These are phyloP conservation scores for Araneus ventricosus DNA, from an alignment of 1,140 invertebrate genomes.

Conservation along the genomic window DNA sequence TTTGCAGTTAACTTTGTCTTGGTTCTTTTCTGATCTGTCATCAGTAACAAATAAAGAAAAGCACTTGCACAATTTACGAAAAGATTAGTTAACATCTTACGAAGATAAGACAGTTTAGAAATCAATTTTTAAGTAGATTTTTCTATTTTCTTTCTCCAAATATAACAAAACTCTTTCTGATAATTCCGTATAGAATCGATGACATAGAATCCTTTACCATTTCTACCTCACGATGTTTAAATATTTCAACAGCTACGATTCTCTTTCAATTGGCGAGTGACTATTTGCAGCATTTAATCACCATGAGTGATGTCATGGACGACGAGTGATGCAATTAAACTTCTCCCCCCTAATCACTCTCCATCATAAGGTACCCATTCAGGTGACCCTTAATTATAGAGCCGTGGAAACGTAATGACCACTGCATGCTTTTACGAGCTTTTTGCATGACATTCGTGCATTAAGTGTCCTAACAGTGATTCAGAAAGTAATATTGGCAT, in stretches of 20 bases:
- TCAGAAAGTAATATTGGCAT: not conserved
- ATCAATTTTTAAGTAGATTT: too few species aligned
- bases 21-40: too few species aligned
- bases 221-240: not conserved
- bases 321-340: not conserved
- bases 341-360: not conserved
- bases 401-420: not conserved
- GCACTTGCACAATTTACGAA: too few species aligned
- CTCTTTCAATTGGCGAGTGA: not conserved
- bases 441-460: constrained; percentile 25
- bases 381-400: not conserved
- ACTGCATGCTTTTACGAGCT: constrained; percentile 26
- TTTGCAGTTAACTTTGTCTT: too few species aligned
- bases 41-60: too few species aligned
- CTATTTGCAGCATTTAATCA: not conserved
- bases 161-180: too few species aligned
- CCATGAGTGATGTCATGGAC: not conserved
- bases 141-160: too few species aligned
- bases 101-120: too few species aligned
- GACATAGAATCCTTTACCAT: not conserved
- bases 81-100: too few species aligned
- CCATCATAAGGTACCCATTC: not conserved
- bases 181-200: too few species aligned
- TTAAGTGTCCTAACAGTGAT: not conserved
- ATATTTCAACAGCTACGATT: not conserved